Evolutionary conservation across 1,140 invertebrate genomes (phyloP).

Genomic region (Pygmarrhopalites habei): DNA sequence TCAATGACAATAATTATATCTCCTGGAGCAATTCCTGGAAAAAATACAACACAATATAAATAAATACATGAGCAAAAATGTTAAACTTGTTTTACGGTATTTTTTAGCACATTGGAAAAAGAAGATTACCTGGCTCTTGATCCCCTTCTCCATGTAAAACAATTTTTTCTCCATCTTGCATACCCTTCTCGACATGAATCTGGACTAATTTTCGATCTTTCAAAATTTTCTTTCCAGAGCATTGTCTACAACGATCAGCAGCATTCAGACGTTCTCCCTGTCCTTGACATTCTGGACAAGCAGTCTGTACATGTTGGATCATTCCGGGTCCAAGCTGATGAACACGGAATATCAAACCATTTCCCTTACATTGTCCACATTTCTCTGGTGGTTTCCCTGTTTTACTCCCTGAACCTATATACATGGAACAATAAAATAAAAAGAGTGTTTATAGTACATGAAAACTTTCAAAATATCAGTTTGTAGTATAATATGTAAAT

Average conservation of each 20-base stretch:
- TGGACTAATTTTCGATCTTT: constrained; percentile 92
- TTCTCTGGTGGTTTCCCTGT: constrained; percentile 77
- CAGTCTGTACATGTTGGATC: constrained; percentile 90
- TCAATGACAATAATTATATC: constrained; percentile 97
- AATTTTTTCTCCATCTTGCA: constrained; percentile 95
- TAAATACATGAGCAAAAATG: too few species aligned
- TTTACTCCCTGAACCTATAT: constrained; percentile 73
- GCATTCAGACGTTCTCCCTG: constrained; percentile 76
- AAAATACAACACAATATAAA: too few species aligned
- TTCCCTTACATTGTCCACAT: constrained; percentile 79
- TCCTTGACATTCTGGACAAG: constrained; percentile 82
- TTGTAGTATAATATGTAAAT: too few species aligned
- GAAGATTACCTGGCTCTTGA: constrained; percentile 93
- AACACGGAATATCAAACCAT: constrained; percentile 83
- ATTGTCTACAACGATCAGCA: constrained; percentile 76
- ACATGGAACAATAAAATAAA: too few species aligned
- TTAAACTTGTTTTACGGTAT: too few species aligned
- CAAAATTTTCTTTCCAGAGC: constrained; percentile 82
- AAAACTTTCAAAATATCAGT: too few species aligned
- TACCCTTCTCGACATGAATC: constrained; percentile 96
- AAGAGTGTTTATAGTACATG: too few species aligned
- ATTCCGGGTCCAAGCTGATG: constrained; percentile 91
- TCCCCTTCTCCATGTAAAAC: constrained; percentile 92
- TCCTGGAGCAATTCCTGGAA: constrained; percentile 82
- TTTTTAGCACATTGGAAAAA: too few species aligned